Evolutionary conservation across 1,140 invertebrate genomes (phyloP).

Genomic region (Apocrypta bakeri): DNA sequence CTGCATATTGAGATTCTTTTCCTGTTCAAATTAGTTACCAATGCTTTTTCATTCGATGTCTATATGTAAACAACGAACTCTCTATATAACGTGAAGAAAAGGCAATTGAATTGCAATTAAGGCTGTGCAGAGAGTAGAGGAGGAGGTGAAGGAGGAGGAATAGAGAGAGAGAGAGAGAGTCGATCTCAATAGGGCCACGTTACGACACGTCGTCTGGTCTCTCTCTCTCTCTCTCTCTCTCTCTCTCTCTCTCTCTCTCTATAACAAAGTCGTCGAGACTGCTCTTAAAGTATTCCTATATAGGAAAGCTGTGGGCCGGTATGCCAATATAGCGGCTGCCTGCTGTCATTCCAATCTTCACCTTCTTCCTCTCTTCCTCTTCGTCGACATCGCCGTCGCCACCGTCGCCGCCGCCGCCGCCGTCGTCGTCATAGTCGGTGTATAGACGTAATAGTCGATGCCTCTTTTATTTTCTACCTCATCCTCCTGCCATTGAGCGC

Average conservation of each 20-base stretch:
- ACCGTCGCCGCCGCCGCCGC: background rate
- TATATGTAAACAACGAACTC: background rate
- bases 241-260: no score
- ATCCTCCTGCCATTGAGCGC: background rate
- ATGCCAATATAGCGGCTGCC: conserved; percentile 71
- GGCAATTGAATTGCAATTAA: conserved; percentile 51
- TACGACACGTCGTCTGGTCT: conserved; percentile 27
- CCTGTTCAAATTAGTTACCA: no score
- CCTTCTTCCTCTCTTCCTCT: conserved; percentile 30
- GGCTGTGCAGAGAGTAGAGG: conserved; percentile 19
- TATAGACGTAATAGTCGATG: conserved; percentile 10
- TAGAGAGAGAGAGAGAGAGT: conserved; percentile 27
- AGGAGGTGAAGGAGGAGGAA: conserved; percentile 12
- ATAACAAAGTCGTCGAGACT: background rate
- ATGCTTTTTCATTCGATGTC: no score
- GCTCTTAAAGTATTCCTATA: conserved; percentile 72
- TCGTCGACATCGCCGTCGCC: background rate
- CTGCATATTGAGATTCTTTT: no score
- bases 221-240: background rate
- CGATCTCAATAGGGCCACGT: conserved; percentile 56
- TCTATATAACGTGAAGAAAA: background rate
- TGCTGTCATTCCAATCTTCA: conserved; percentile 66
- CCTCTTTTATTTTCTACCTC: conserved; percentile 2
- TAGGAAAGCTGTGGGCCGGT: conserved; percentile 60
- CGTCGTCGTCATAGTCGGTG: background rate